Evolutionary conservation across 2,113 vertebrate genomes (phyloP).

Genomic region (Sander lucioperca): DNA sequence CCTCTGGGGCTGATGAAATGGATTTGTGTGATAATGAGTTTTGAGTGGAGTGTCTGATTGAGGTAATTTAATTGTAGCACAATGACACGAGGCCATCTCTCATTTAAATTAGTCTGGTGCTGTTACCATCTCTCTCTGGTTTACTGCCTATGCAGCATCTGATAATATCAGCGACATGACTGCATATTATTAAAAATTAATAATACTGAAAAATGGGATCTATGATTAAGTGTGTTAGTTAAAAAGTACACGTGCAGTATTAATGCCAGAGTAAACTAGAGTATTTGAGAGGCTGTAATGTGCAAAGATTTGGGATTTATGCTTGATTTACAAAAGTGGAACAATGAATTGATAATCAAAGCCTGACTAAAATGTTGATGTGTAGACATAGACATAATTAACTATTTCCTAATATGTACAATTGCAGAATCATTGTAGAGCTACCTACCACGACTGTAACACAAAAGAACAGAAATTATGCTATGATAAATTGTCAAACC

Average conservation of each 20-base stretch:
- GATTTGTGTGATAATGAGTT: slow-evolving; percentile 1
- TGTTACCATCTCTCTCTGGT: background rate
- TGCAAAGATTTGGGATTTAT: background rate
- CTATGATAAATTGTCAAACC: too few species aligned
- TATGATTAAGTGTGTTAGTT: too few species aligned
- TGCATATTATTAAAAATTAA: background rate
- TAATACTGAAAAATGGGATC: too few species aligned
- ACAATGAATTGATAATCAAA: background rate
- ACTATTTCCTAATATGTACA: background rate
- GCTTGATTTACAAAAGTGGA: background rate
- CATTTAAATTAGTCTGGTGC: background rate
- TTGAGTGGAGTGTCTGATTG: background rate
- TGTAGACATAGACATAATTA: background rate
- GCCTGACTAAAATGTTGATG: background rate
- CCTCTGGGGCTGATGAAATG: background rate
- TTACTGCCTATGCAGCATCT: background rate
- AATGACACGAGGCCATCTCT: background rate
- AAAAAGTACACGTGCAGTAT: too few species aligned
- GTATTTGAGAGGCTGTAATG: background rate
- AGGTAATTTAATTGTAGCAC: slow-evolving; percentile 12
- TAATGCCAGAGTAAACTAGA: too few species aligned
- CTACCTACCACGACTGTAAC: background rate
- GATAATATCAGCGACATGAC: background rate
- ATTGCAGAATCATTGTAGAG: background rate
- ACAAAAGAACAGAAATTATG: background rate